Conservation (phyloP, 2,888 invertebrate species). For the Ctenicera cuprea region DNA sequence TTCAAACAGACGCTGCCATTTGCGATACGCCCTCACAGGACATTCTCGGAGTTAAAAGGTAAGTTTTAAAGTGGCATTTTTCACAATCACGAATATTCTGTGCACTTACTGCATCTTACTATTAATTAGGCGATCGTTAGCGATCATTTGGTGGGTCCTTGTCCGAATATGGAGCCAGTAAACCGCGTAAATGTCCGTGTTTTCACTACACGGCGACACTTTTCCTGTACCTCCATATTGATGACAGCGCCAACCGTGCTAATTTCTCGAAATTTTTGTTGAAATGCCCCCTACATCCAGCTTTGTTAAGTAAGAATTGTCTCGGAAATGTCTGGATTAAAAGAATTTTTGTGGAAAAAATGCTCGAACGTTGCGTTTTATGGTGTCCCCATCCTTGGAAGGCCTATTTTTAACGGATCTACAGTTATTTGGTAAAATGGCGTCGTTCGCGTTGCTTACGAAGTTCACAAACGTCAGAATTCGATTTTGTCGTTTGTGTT, state of each 20-base stretch:
- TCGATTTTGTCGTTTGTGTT: conserved; percentile 19
- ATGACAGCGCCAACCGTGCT: conserved; percentile 83
- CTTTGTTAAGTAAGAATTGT: conserved; percentile 72
- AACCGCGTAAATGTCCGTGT: conserved; percentile 32
- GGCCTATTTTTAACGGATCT: conserved; percentile 60
- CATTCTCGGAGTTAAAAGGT: conserved; percentile 73
- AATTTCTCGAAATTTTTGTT: conserved; percentile 80
- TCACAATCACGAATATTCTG: conserved; percentile 34
- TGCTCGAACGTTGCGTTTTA: neutral
- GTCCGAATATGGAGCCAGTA: neutral
- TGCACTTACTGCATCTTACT: conserved; percentile 23
- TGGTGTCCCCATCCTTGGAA: conserved; percentile 40
- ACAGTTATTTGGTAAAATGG: conserved; percentile 61
- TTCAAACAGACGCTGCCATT: conserved; percentile 70
- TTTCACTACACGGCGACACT: conserved; percentile 60
- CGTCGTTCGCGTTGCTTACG: conserved; percentile 57
- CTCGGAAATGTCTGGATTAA: conserved; percentile 67
- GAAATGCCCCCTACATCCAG: conserved; percentile 78
- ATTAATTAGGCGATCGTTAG: neutral
- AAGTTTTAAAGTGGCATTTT: conserved; percentile 61
- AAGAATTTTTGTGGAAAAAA: conserved; percentile 20
- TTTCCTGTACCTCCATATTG: conserved; percentile 74
- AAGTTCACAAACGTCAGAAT: conserved; percentile 41
- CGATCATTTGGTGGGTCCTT: neutral
- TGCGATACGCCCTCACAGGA: conserved; percentile 78